Evolutionary conservation across 1,140 invertebrate genomes (phyloP), one percentile per base, ranked within the genome.

Genomic region (Schlechtendalia chinensis): DNA sequence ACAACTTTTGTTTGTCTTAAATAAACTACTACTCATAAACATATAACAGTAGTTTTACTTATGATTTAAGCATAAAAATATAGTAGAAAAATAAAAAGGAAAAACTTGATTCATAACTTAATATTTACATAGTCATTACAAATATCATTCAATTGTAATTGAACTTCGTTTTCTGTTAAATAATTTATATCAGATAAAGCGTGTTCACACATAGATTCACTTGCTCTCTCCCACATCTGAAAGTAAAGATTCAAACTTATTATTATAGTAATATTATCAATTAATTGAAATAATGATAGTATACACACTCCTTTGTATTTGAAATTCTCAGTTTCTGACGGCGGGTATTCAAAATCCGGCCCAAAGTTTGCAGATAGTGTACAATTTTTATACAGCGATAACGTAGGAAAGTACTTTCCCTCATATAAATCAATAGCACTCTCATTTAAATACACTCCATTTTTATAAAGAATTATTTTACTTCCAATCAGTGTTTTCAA

Each of bases 311-410:
- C 92, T 89, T 91, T 90, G 82, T 89, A 93, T 17, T 87, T 86
- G 16, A 87, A 90, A 11, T 91, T 86, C 0, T 87, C 85, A 65
- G 61, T 65, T n/a, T 87, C 85, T 0, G 87, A 84, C 1, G 96
- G 96, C 29, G 93, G 88, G 88, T 88, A 91, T 85, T 95, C 95
- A 85, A 99, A 99, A 82, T 93, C 91, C 8, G 98, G 97, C 82
- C 98, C 98, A 90, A 98, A 99, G 88, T 99, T 99, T 0, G 96
- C 90, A 69, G 92, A 93, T 16, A 97, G 93, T 0, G 94, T 94
- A 11, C 92, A 90, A 86, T 91, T 94, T 87, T 95, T 96, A 86
- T 96, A 96, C 61, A 99, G 87, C 0, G 97, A 98, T 47, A 99
- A 87, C 0, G 95, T 91, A 2, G 98, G 98, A 86, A 92, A 98